Base-by-base conservation (phyloP, 2,113 vertebrate species). In the Orthonyx spaldingii region DNA sequence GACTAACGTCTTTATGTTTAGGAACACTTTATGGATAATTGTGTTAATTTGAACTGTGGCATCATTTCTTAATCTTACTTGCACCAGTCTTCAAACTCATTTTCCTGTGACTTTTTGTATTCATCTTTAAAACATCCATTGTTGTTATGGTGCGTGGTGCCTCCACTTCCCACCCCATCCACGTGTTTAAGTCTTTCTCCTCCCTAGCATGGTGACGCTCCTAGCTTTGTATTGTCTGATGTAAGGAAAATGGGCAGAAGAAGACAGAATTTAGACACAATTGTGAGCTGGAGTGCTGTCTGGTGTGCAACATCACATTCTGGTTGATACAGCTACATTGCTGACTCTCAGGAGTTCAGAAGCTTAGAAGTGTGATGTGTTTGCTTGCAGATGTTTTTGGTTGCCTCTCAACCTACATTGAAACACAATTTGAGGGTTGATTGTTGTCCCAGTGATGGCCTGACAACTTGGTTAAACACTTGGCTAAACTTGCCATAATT, bases 71-170 rank as follows among this genome's bases (percentile, higher is more conserved):
- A 35, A 39, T 71, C 33, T 63, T 56, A 21, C 32, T 42, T 66
- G 20, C 16, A n/a, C 61, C 4, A 1, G 2, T 64, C 47, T 94
- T 90, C 22, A 63, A 64, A 81, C 33, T 46, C 3, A 26, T 78
- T 91, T 78, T 87, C 24, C 11, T 7, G 0, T n/a, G 17, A 69
- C 9, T 52, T 63, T 89, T 80, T 12, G 1, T 26, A 35, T 0
- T 1, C 27, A 17, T 59, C 52, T 90, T 84, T 84, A 49, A 75
- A 94, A 26, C 7, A 66, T 8, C 9, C 28, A 26, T 27, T 46
- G 13, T 47, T 8, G 0, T 55, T n/a, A 11, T 7, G 60, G 10
- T 30, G 21, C 8, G 4, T 3, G 6, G 10, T 77, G 13, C 9
- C 11, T n/a, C 19, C 9, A 23, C 49, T 89, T 89, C 33, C 68